Conservation (phyloP, 2,113 vertebrate genomes). For the Callaeas wilsoni region DNA sequence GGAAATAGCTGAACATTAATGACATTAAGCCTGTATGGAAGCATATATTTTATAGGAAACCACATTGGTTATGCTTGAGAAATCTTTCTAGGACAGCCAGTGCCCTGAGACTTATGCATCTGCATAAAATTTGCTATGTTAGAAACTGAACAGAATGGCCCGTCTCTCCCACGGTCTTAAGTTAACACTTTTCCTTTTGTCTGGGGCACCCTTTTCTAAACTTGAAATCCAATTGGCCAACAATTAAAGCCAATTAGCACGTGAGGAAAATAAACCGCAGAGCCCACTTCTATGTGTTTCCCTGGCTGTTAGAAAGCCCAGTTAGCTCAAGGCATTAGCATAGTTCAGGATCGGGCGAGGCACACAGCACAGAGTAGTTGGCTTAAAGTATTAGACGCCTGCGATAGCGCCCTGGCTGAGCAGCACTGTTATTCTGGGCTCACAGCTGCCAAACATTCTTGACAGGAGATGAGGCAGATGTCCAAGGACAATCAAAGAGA, state of each 20-base stretch:
- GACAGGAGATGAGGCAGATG: constrained; percentile 96
- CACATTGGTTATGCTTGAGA: constrained; percentile 20
- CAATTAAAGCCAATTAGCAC: constrained; percentile 99
- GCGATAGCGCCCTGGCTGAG: constrained; percentile 78
- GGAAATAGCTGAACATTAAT: neutral
- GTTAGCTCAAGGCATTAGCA: constrained; percentile 81
- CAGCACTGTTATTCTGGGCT: constrained; percentile 89
- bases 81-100: constrained; percentile 31
- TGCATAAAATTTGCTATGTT: constrained; percentile 63
- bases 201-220: constrained; percentile 70
- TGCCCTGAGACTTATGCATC: constrained; percentile 46
- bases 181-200: constrained; percentile 71
- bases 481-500: constrained; percentile 97
- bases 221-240: constrained; percentile 94
- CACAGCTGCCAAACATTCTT: constrained; percentile 98
- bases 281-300: constrained; percentile 54
- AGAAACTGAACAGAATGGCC: constrained; percentile 47
- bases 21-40: neutral
- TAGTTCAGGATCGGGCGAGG: constrained; percentile 76
- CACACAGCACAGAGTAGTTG: constrained; percentile 79
- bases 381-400: constrained; percentile 94
- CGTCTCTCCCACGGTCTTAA: constrained; percentile 73
- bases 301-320: constrained; percentile 58
- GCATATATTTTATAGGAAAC: constrained; percentile 22
- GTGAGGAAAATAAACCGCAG: constrained; percentile 77